Evolutionary conservation across 2,113 vertebrate genomes (phyloP), one percentile per base, ranked within the genome.

Genomic region (Proteles cristata): DNA sequence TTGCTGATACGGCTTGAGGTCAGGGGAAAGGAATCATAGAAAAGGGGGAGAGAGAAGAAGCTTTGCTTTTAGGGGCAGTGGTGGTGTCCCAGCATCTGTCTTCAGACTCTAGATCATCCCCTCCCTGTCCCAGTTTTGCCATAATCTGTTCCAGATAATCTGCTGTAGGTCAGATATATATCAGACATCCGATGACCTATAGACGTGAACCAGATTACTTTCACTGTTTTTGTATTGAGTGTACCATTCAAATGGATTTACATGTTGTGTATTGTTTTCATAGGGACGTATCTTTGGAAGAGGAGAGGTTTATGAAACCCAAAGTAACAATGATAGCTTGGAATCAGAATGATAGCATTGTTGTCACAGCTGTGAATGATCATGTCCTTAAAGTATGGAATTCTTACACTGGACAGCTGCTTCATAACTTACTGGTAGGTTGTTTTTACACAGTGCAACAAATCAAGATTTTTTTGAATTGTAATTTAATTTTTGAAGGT

Each of bases 281-380:
- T 53, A 99, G 98, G 90, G 99, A 99, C 11, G 50, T 96, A 0
- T 95, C 92, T 98, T 99, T 97, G 33, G 99, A 99, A 94, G 99
- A 99, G 45, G 99, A 99, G 66, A 99, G 98, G 93, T 99, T 99
- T 98, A 99, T 99, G 98, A 99, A 99, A 98, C 99, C 99, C 94
- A 99, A 99, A 99, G 99, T 99, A 71, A 99, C 99, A 79, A 99
- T 99, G 99, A 99, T 99, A 91, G 99, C 99, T 55, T 99, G 99
- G 99, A 99, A 99, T 98, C 99, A 99, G 31, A 99, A 99, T 77
- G 99, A 99, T 98, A 99, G 98, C 97, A 99, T 99, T n/a, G 99
- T 99, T 50, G 99, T 99, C 97, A 99, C 99, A 8, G 99, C 99
- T 88, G 99, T 99, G 95, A 99, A 99, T 97, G 99, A 99, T 98